Conservation (phyloP, 1,140 invertebrate species). For the Sarcophaga bullata region DNA sequence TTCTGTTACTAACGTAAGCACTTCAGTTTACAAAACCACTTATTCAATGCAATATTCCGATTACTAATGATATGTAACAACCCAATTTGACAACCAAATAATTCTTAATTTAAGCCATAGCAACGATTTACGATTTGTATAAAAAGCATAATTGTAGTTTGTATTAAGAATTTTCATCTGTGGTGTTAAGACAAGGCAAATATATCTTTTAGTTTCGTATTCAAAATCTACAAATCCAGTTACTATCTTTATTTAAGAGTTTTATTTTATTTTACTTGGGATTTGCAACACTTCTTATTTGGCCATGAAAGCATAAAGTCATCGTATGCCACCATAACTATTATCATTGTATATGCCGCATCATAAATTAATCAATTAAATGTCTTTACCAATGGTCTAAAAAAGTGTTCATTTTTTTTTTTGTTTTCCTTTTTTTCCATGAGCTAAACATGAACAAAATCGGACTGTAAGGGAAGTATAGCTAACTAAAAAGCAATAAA, state of each 20-base stretch:
- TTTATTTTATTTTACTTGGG: not conserved
- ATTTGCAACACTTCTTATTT: constrained; percentile 36
- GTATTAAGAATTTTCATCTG: not conserved
- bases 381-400: constrained; percentile 20
- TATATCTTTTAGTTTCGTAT: not conserved
- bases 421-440: too few species aligned
- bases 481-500: too few species aligned
- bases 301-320: constrained; percentile 40
- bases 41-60: not conserved
- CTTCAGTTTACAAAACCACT: too few species aligned
- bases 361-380: constrained; percentile 38
- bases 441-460: too few species aligned
- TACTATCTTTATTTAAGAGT: not conserved
- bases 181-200: constrained; percentile 16
- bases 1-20: too few species aligned
- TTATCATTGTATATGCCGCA: constrained; percentile 28
- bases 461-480: too few species aligned
- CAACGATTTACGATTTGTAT: not conserved
- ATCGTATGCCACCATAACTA: constrained; percentile 29
- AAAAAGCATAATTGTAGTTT: not conserved
- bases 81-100: not conserved
- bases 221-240: not conserved
- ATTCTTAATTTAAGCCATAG: too few species aligned
- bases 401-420: not conserved
- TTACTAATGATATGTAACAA: not conserved